Conservation (phyloP, 2,113 vertebrate genomes). For the Mobula birostris region DNA sequence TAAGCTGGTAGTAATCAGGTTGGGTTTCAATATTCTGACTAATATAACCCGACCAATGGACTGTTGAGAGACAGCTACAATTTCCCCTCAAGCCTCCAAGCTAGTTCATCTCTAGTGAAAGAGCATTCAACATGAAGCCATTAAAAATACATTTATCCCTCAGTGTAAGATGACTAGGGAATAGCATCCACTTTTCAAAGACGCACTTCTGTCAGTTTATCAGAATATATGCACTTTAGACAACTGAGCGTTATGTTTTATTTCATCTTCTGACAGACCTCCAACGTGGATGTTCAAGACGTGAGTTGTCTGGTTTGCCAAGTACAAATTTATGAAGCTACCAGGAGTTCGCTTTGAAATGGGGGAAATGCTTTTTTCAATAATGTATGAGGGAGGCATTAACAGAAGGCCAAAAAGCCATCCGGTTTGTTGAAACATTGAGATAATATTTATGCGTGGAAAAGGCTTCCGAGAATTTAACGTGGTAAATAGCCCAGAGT, state of each 20-base stretch:
- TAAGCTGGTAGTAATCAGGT: background rate
- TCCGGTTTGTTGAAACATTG: background rate
- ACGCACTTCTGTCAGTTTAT: background rate
- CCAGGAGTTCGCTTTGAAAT: background rate
- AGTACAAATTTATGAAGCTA: background rate
- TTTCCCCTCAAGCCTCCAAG: background rate
- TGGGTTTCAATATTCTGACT: too few relatives aligned
- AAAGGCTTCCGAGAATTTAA: slow-evolving; percentile 10
- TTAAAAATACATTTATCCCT: background rate
- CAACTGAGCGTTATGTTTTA: background rate
- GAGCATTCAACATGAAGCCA: background rate
- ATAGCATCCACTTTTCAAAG: background rate
- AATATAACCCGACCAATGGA: too few relatives aligned
- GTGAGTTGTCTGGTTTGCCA: background rate
- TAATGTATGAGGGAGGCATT: background rate
- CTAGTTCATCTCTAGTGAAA: background rate
- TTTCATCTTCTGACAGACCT: slow-evolving; percentile 21
- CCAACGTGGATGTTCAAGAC: background rate
- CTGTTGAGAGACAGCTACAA: background rate
- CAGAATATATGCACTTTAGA: background rate
- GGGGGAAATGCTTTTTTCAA: background rate
- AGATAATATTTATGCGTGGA: background rate
- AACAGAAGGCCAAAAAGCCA: background rate
- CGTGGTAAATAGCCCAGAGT: background rate
- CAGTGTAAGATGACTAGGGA: background rate